Percentiles rank a stretch among this genome's conserved stretches.
Conservation (phyloP, 2,888 invertebrate genomes). For the Aleiodes leptofemur region DNA sequence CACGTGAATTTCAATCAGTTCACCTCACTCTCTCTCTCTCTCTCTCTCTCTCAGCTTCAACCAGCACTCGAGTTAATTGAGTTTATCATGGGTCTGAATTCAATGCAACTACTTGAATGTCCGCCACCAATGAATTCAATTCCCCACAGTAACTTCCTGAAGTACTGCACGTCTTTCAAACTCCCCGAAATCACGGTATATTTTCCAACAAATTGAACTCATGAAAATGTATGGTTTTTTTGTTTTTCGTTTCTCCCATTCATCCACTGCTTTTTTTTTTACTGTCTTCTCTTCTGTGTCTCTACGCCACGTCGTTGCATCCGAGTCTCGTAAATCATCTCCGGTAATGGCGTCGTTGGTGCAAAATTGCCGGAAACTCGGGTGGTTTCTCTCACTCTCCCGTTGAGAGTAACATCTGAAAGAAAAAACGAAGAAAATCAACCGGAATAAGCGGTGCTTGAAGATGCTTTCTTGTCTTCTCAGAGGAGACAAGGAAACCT, state of each 20-base stretch:
- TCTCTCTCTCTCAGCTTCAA: too few species aligned
- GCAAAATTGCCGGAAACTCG: conserved; percentile 49
- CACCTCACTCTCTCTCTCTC: neutral
- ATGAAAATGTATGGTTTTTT: neutral
- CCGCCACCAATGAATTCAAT: neutral
- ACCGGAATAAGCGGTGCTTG: conserved; percentile 11
- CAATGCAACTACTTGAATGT: neutral
- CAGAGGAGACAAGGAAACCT: neutral
- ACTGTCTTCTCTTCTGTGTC: neutral
- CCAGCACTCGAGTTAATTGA: conserved; percentile 36
- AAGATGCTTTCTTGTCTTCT: conserved; percentile 4
- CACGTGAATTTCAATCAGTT: conserved; percentile 40
- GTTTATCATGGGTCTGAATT: conserved; percentile 11
- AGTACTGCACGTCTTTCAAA: neutral
- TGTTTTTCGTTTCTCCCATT: too few species aligned
- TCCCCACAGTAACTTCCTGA: neutral
- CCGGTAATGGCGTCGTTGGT: conserved; percentile 47
- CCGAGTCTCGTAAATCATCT: conserved; percentile 47
- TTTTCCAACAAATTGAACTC: conserved; percentile 23
- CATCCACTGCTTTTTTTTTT: neutral
- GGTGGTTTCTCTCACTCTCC: conserved; percentile 24
- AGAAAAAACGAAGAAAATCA: conserved; percentile 24
- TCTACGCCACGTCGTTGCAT: conserved; percentile 29
- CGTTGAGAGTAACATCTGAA: neutral
- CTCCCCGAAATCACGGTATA: neutral